Conservation (phyloP, 2,888 invertebrate species). For the Papilio protenor region DNA sequence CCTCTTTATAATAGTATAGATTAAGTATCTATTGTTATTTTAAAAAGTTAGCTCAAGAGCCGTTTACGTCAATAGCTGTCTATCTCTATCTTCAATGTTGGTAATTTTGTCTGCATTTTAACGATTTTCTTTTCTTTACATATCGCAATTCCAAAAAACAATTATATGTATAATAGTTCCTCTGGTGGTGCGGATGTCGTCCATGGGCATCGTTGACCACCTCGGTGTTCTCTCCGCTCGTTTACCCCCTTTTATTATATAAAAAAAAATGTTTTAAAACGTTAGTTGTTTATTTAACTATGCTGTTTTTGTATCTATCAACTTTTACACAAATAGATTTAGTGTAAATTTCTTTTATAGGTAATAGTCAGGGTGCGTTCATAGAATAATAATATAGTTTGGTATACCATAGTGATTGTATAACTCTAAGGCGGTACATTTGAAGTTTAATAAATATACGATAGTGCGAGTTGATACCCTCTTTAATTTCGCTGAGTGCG, state of each 20-base stretch:
- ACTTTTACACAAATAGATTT: neutral
- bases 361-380: neutral
- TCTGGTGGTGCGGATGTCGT: too few relatives aligned
- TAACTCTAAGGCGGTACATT: conserved; percentile 20
- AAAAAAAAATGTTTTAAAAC: too few relatives aligned
- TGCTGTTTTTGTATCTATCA: neutral
- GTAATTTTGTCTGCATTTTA: too few relatives aligned
- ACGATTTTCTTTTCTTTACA: too few relatives aligned
- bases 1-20: too few relatives aligned
- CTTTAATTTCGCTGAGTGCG: conserved; percentile 81
- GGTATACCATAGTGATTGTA: neutral
- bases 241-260: too few relatives aligned
- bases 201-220: too few relatives aligned
- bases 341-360: neutral
- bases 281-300: neutral
- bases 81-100: too few relatives aligned
- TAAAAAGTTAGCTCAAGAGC: neutral
- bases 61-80: too few relatives aligned
- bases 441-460: conserved; percentile 35
- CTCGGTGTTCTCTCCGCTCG: too few relatives aligned
- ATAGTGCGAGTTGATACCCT: conserved; percentile 55
- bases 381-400: conserved; percentile 5
- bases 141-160: too few relatives aligned
- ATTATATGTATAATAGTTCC: too few relatives aligned
- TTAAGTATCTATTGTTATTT: neutral